phyloP scores from a whole-genome alignment of 2,113 vertebrate genomes.

The Halcyon malimbica region DNA sequence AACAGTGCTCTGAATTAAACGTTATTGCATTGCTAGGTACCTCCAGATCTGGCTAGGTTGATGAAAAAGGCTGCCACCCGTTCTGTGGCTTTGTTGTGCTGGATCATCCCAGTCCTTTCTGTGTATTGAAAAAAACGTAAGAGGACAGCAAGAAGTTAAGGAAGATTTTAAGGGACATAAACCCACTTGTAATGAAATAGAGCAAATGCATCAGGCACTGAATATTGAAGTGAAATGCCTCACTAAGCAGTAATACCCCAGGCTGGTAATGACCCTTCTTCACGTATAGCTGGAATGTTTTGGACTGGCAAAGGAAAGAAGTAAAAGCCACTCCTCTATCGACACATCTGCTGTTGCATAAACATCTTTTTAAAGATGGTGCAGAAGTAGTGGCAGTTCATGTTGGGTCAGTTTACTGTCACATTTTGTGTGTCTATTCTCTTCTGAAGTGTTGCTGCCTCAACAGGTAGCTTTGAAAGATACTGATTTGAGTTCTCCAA shows the following conservation, averaged over 20 bases:
- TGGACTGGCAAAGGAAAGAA: not conserved
- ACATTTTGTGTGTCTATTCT: not conserved
- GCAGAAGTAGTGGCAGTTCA: not conserved
- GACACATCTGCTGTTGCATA: not conserved
- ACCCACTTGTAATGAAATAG: not conserved
- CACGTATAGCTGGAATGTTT: not conserved
- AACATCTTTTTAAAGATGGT: not conserved
- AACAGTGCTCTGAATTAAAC: not conserved
- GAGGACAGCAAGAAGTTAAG: not conserved
- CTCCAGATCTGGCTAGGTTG: not conserved
- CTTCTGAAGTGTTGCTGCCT: not conserved
- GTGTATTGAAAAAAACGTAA: not conserved
- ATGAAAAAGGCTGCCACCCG: not conserved
- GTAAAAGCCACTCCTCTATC: not conserved
- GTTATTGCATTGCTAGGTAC: not conserved
- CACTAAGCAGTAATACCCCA: not conserved
- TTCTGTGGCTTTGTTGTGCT: not conserved
- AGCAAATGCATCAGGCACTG: not conserved
- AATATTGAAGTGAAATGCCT: not conserved
- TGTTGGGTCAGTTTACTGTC: not conserved
- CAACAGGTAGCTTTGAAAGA: not conserved
- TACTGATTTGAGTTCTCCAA: not conserved
- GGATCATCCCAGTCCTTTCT: not conserved
- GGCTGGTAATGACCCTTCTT: not conserved
- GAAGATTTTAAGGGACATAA: not conserved